These are phyloP conservation scores for Cavia aperea DNA, from an alignment of 2,113 vertebrate genomes.

Conservation along the genomic window DNA sequence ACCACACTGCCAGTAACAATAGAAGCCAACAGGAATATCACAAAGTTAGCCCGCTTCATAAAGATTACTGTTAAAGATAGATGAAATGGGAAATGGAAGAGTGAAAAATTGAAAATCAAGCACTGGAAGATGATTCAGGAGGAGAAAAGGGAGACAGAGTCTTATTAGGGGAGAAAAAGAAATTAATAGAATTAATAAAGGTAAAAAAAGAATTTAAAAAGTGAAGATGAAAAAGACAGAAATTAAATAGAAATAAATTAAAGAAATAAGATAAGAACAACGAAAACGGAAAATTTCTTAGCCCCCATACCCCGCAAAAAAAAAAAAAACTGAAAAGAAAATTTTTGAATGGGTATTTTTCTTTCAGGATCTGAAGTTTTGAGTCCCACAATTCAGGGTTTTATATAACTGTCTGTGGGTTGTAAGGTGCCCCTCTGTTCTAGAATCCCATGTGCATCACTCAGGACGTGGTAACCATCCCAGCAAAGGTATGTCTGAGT, in stretches of 20 bases:
- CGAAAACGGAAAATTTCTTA: background rate
- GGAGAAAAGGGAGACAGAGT: background rate
- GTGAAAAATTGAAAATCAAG: background rate
- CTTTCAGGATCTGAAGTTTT: background rate
- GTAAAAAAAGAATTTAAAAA: background rate
- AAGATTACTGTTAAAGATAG: background rate
- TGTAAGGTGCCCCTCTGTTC: background rate
- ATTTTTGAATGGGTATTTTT: background rate
- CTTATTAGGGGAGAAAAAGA: background rate
- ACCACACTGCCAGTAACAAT: background rate
- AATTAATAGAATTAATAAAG: background rate
- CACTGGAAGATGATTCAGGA: background rate
- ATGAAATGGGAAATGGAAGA: background rate
- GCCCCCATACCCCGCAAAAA: background rate
- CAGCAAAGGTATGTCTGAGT: background rate
- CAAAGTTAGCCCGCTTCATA: background rate
- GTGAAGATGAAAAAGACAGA: background rate
- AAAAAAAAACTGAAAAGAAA: background rate
- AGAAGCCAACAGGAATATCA: background rate
- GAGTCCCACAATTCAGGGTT: background rate
- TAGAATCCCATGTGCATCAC: background rate
- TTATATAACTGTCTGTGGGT: background rate
- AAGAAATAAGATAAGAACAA: background rate
- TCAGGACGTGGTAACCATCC: background rate
- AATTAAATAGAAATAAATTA: background rate